Conservation (phyloP, 2,113 vertebrate species). For the Daboia siamensis region DNA sequence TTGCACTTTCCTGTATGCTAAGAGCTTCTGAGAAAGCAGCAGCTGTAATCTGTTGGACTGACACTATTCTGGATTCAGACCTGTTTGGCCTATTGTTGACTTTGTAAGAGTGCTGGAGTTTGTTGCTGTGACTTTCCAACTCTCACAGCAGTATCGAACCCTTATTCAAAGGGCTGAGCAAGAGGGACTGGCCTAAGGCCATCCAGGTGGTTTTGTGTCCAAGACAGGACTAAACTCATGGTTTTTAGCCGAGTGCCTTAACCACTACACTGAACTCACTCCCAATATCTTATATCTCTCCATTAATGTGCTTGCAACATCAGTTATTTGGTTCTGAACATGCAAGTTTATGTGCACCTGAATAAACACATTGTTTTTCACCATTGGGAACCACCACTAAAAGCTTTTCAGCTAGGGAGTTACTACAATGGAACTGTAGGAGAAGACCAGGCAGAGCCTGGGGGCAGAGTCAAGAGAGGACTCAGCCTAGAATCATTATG, state of each 20-base stretch:
- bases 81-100: not conserved
- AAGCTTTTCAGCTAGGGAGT: not conserved
- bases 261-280: not conserved
- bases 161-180: not conserved
- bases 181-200: not conserved
- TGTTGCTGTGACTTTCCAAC: not conserved
- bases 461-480: not conserved
- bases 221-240: not conserved
- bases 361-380: not conserved
- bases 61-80: not conserved
- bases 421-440: not conserved
- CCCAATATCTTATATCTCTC: not conserved
- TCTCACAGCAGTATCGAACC: not conserved
- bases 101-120: not conserved
- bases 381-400: not conserved
- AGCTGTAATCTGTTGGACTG: not conserved
- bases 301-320: not conserved
- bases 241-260: not conserved
- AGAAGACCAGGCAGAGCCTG: not conserved
- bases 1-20: not conserved
- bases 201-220: not conserved
- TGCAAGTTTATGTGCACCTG: not conserved
- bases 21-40: not conserved
- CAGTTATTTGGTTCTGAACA: not conserved
- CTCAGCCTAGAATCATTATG: not conserved